Base-by-base conservation (phyloP, 2,797 vertebrate genomes). In the Anguilla marmorata region DNA sequence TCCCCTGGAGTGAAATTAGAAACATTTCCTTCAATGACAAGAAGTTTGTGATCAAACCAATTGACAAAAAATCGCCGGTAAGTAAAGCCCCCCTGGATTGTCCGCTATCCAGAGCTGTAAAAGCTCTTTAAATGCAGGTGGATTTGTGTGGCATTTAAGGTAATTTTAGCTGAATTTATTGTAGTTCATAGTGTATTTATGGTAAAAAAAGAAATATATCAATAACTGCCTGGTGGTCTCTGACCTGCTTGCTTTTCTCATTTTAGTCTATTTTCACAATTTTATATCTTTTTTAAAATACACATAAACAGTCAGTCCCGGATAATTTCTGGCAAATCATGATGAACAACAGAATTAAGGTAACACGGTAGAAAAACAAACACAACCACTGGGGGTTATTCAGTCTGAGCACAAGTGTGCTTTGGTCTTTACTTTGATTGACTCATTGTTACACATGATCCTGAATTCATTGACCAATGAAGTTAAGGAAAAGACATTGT, bases 21-120 rank as follows among this genome's bases (percentile, higher is more conserved):
- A 99, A 99, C 90, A 98, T 99, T 90, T 99, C 98, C 90, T 99
- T 99, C 94, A 99, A 98, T 80, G 98, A 99, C 93, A 99, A 99
- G 96, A 99, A 99, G 93, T 99, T 99, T 94, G 95, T 98, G 92
- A 99, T 99, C 94, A 99, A 99, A 93, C 98, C 98, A 63, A 99
- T 99, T 88, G 98, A 99, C 95, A 99, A 98, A 95, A 99, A 99
- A 95, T 95, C 98, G 80, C 98, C 98, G 93, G 98, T 99, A 97
- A 95, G 96, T 83, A 88, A 48, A 74, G 3, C 27, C 84, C 60
- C 66, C 27, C 74, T 45, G 74, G 19, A 21, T 6, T 79, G 37
- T 79, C 74, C 4, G 2, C 27, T 45, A 7, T 21, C 21, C 1
- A 14, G 33, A 48, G 14, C 2, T 80, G 14, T 80, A 37, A 45